Conservation (phyloP, 2,888 invertebrate genomes). For the Selenia dentaria region DNA sequence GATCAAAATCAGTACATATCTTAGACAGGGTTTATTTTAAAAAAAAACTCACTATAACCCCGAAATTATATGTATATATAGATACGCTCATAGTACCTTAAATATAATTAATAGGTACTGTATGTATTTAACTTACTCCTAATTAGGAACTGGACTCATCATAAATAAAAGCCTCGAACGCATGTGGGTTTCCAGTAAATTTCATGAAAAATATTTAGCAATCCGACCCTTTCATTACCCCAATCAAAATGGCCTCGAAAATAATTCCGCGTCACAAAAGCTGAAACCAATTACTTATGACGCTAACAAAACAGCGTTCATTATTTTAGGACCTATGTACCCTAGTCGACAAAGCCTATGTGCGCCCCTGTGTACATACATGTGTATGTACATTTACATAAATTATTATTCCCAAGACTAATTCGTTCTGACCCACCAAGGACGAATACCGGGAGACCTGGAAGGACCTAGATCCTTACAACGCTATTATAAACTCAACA, state of each 20-base stretch:
- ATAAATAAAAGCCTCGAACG: neutral
- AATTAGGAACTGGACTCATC: neutral
- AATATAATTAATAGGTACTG: too few species aligned
- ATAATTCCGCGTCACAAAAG: constrained; percentile 24
- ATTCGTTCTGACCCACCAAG: constrained; percentile 81
- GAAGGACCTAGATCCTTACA: constrained; percentile 52
- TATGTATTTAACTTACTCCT: too few species aligned
- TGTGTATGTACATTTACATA: constrained; percentile 72
- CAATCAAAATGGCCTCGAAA: constrained; percentile 18
- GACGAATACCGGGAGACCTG: constrained; percentile 68
- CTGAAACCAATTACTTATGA: constrained; percentile 28
- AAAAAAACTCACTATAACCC: too few species aligned
- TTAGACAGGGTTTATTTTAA: too few species aligned
- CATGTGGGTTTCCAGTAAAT: constrained; percentile 7
- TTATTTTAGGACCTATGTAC: constrained; percentile 43
- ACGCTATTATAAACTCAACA: constrained; percentile 37
- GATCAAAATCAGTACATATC: too few species aligned
- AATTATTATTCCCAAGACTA: constrained; percentile 82
- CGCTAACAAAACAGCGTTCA: constrained; percentile 38
- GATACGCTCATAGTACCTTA: too few species aligned
- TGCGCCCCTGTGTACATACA: constrained; percentile 48
- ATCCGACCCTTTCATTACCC: constrained; percentile 22
- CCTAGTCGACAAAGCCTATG: constrained; percentile 38
- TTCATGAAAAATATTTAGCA: constrained; percentile 21
- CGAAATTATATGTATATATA: too few species aligned